Conservation (phyloP, 1,140 invertebrate genomes). For the Helicoverpa armigera region DNA sequence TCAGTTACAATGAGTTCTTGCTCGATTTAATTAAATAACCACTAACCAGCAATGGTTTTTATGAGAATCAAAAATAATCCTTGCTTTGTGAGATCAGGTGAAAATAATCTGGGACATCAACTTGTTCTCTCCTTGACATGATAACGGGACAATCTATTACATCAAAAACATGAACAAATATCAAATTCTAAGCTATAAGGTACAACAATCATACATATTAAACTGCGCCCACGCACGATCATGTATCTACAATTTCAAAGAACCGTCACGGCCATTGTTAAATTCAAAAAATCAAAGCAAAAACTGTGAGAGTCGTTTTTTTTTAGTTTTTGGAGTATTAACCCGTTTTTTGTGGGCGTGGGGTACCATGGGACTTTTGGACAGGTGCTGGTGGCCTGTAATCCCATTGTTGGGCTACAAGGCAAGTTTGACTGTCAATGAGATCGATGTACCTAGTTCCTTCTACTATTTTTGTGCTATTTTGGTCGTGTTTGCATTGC, state of each 20-base stretch:
- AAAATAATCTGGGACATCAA: not conserved
- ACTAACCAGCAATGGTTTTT: not conserved
- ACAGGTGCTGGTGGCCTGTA: constrained; percentile 33
- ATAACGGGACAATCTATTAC: not conserved
- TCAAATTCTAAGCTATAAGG: not conserved
- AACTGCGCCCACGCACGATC: not conserved
- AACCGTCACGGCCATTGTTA: constrained; percentile 8
- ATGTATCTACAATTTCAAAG: constrained; percentile 16
- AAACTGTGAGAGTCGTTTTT: constrained; percentile 34
- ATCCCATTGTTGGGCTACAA: constrained; percentile 12
- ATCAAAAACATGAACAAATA: constrained; percentile 8
- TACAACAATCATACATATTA: not conserved
- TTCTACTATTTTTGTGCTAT: not conserved
- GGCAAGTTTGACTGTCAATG: constrained; percentile 24
- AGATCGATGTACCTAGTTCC: not conserved
- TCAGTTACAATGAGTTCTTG: no score
- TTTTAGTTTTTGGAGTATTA: constrained; percentile 27
- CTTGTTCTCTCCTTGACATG: no score
- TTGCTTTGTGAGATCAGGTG: no score
- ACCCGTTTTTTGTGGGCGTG: constrained; percentile 45
- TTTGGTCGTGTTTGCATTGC: not conserved
- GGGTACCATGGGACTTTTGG: constrained; percentile 28
- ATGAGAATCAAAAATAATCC: not conserved
- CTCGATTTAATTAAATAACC: no score
- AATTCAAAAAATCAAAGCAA: constrained; percentile 23